Conservation (phyloP, 1,140 invertebrate genomes). For the Monochamus saltuarius region DNA sequence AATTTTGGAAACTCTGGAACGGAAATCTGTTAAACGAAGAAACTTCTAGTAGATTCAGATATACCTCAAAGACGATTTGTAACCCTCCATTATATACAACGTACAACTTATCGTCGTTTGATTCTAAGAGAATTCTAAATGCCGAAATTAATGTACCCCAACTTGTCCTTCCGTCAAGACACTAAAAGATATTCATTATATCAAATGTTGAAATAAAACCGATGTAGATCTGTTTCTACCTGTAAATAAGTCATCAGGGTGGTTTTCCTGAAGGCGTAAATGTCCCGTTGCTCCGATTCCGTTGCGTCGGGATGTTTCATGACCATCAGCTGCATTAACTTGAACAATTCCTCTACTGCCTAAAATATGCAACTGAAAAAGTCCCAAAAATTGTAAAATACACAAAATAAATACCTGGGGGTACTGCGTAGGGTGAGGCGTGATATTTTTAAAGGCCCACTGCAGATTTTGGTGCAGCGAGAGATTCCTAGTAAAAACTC, state of each 20-base stretch:
- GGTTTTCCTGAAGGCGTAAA: conserved; percentile 76
- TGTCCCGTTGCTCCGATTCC: conserved; percentile 78
- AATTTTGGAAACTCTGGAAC: conserved; percentile 76
- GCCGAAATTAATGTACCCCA: conserved; percentile 90
- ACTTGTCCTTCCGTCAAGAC: conserved; percentile 78
- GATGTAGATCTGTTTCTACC: conserved; percentile 41
- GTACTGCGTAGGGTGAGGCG: conserved; percentile 90
- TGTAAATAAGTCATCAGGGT: conserved; percentile 82
- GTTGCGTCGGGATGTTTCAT: conserved; percentile 72
- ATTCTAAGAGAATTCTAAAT: conserved; percentile 83
- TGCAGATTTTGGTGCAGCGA: conserved; percentile 92
- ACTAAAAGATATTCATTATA: conserved; percentile 51
- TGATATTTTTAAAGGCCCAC: conserved; percentile 96
- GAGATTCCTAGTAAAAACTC: conserved; percentile 79
- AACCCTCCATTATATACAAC: conserved; percentile 87
- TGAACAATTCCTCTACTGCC: conserved; percentile 90
- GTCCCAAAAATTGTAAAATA: neutral
- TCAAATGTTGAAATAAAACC: conserved; percentile 6
- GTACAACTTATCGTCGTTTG: conserved; percentile 83
- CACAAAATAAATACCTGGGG: conserved; percentile 61
- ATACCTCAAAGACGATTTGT: conserved; percentile 81
- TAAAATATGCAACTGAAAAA: conserved; percentile 44
- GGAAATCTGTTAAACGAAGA: neutral
- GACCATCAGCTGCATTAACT: conserved; percentile 83
- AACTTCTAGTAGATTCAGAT: conserved; percentile 23